Conservation (phyloP, 2,888 invertebrate genomes). For the Rotaria socialis region DNA sequence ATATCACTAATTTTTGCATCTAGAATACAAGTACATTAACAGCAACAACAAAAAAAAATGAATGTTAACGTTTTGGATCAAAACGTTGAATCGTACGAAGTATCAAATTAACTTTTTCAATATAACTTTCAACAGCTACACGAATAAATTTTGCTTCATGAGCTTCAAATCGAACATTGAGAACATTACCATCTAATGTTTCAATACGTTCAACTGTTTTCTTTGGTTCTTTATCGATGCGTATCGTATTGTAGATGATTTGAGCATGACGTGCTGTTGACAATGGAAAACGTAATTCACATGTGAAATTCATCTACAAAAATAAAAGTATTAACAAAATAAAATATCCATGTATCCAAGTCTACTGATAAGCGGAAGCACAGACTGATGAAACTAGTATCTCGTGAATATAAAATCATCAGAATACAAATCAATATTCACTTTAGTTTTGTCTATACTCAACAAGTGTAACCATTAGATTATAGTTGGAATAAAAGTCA, state of each 20-base stretch:
- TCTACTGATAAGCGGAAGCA: no score
- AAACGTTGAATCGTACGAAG: slow-evolving; percentile 33
- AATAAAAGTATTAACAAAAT: neutral
- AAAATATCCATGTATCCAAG: no score
- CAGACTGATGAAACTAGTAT: no score
- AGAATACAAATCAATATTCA: no score
- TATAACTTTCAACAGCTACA: slow-evolving; percentile 34
- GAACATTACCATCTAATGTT: neutral
- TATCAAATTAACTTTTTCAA: slow-evolving; percentile 18
- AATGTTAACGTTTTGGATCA: neutral
- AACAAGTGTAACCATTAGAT: no score
- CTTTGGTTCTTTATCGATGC: neutral
- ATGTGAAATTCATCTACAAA: neutral
- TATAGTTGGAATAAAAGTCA: no score
- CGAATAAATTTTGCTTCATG: slow-evolving; percentile 19
- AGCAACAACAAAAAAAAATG: neutral
- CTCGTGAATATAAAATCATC: no score
- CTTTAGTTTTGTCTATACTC: no score
- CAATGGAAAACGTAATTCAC: slow-evolving; percentile 7
- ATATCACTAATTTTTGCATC: neutral
- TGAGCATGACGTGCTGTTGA: neutral
- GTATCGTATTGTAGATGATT: neutral
- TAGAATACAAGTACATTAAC: neutral
- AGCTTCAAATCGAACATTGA: slow-evolving; percentile 21
- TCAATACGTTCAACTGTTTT: slow-evolving; percentile 9